Conservation (phyloP, 2,888 invertebrate genomes). For the Podabrus alpinus region DNA sequence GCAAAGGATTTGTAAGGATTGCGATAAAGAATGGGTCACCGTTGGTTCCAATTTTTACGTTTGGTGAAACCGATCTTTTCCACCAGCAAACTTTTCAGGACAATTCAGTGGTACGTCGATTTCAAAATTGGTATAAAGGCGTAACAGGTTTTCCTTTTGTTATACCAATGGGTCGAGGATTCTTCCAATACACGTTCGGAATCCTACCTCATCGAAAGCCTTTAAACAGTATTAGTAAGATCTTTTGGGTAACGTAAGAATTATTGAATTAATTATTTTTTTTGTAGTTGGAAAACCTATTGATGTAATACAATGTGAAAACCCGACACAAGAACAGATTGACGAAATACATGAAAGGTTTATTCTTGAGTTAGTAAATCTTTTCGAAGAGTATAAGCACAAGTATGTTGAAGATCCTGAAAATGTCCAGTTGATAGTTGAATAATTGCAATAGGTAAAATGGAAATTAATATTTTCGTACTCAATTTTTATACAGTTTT, state of each 20-base stretch:
- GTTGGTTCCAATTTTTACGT: slow-evolving; percentile 86
- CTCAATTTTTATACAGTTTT: too few relatives aligned
- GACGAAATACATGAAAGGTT: slow-evolving; percentile 78
- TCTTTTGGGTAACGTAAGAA: not conserved
- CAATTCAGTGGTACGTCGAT: slow-evolving; percentile 66
- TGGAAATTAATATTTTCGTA: too few relatives aligned
- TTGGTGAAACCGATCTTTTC: slow-evolving; percentile 88
- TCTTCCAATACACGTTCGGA: slow-evolving; percentile 91
- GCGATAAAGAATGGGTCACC: slow-evolving; percentile 65
- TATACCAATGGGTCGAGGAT: slow-evolving; percentile 78
- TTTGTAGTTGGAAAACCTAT: slow-evolving; percentile 83
- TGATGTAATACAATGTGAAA: slow-evolving; percentile 69
- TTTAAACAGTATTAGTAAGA: slow-evolving; percentile 84
- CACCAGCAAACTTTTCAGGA: slow-evolving; percentile 74
- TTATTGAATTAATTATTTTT: not conserved
- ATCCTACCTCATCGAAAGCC: slow-evolving; percentile 79
- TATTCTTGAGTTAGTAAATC: slow-evolving; percentile 64
- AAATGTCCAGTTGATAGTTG: slow-evolving; percentile 40
- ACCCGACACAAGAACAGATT: slow-evolving; percentile 77
- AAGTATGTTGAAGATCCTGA: slow-evolving; percentile 71
- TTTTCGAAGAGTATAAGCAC: slow-evolving; percentile 85
- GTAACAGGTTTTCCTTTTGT: slow-evolving; percentile 77
- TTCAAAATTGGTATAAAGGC: slow-evolving; percentile 72
- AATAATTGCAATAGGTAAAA: not conserved
- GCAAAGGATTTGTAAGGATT: slow-evolving; percentile 63